Evolutionary conservation across 1,140 invertebrate genomes (phyloP).

Genomic region (Cyclargus thomasi): DNA sequence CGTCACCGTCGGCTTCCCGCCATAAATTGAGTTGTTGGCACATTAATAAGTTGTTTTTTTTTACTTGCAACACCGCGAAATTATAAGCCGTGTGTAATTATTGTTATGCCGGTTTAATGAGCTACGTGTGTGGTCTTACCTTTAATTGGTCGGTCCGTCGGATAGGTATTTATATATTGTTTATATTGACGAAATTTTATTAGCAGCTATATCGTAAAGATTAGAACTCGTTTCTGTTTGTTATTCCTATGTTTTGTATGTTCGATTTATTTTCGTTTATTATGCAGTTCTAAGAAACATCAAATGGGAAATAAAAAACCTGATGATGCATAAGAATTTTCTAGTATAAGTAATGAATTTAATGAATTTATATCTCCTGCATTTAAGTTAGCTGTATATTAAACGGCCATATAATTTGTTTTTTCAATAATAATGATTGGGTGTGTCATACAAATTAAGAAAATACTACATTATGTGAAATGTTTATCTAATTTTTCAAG

Average conservation of each 20-base stretch:
- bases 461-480: no score
- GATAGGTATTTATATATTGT: slow-evolving; percentile 13
- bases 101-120: slow-evolving; percentile 58
- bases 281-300: neutral
- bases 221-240: slow-evolving; percentile 14
- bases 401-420: no score
- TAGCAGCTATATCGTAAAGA: slow-evolving; percentile 15
- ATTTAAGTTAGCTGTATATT: no score
- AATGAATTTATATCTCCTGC: no score
- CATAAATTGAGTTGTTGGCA: slow-evolving; percentile 73
- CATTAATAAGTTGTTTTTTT: slow-evolving; percentile 68
- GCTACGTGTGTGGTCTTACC: slow-evolving; percentile 56
- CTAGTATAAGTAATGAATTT: no score
- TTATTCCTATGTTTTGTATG: slow-evolving; percentile 5
- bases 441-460: no score
- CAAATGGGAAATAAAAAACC: neutral
- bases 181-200: slow-evolving; percentile 15
- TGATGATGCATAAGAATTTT: neutral
- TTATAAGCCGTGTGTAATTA: slow-evolving; percentile 64
- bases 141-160: slow-evolving; percentile 14
- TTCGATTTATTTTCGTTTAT: slow-evolving; percentile 11
- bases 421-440: no score
- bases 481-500: no score
- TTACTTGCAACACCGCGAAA: slow-evolving; percentile 52
- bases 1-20: slow-evolving; percentile 59